Conservation (phyloP, 2,888 invertebrate species). For the Tethea ocularis region DNA sequence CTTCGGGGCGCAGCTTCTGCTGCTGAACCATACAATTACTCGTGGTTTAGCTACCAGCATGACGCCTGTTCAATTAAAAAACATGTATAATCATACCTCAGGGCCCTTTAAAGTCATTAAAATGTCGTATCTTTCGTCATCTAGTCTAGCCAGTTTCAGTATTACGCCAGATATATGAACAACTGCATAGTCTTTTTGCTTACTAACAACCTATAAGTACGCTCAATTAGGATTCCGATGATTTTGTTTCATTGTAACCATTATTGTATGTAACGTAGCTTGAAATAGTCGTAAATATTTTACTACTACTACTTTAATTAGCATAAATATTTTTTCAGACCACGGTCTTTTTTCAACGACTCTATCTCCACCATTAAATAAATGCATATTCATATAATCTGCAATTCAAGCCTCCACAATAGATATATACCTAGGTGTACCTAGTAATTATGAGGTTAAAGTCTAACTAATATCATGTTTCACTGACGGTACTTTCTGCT, state of each 20-base stretch:
- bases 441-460: neutral
- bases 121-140: conserved; percentile 35
- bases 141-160: conserved; percentile 20
- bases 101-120: conserved; percentile 39
- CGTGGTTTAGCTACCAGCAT: conserved; percentile 24
- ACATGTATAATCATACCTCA: conserved; percentile 37
- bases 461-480: conserved; percentile 4
- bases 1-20: conserved; percentile 17
- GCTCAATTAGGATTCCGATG: conserved; percentile 3
- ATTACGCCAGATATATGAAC: conserved; percentile 5
- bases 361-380: neutral
- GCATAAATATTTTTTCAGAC: neutral
- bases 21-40: conserved; percentile 33
- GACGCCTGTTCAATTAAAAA: conserved; percentile 45
- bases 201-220: neutral
- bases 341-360: neutral
- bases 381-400: neutral
- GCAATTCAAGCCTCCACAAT: too few species aligned
- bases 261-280: too few species aligned
- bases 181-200: neutral
- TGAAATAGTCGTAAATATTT: neutral
- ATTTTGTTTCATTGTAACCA: conserved; percentile 2
- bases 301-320: neutral
- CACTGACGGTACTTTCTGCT: conserved; percentile 6
- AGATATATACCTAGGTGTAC: too few species aligned